Conservation (phyloP, 2,888 invertebrate genomes). For the Eustalomyia histrio region DNA sequence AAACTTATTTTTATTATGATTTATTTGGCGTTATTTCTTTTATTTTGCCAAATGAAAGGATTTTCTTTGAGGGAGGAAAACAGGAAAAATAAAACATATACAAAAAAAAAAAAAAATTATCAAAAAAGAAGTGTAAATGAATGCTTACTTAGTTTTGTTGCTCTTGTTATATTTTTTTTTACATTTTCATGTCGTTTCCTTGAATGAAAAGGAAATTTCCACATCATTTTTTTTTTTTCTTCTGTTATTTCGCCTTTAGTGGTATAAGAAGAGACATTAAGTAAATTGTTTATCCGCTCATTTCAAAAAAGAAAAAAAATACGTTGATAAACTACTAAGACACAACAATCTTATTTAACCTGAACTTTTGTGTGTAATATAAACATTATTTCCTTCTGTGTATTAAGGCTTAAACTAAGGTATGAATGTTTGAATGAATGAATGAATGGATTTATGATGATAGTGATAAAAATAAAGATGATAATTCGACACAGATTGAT, state of each 20-base stretch:
- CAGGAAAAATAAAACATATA: no score
- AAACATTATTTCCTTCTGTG: slow-evolving; percentile 38
- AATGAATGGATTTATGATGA: slow-evolving; percentile 57
- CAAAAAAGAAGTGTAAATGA: slow-evolving; percentile 61
- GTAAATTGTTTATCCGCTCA: slow-evolving; percentile 65
- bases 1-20: slow-evolving; percentile 65
- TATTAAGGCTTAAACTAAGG: neutral
- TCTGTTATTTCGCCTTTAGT: slow-evolving; percentile 55
- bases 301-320: slow-evolving; percentile 25
- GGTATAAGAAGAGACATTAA: slow-evolving; percentile 65
- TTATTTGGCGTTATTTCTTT: slow-evolving; percentile 61
- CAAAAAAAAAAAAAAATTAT: slow-evolving; percentile 10
- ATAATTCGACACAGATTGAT: slow-evolving; percentile 66
- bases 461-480: slow-evolving; percentile 64
- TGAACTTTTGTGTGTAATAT: slow-evolving; percentile 23
- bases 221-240: slow-evolving; percentile 36
- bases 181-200: slow-evolving; percentile 47
- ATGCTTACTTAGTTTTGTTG: slow-evolving; percentile 56
- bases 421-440: slow-evolving; percentile 31
- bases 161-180: slow-evolving; percentile 15
- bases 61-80: slow-evolving; percentile 12
- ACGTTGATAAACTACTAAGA: slow-evolving; percentile 21
- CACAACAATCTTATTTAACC: slow-evolving; percentile 37
- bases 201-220: slow-evolving; percentile 63
- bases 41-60: slow-evolving; percentile 50